phyloP scores from a whole-genome alignment of 2,113 vertebrate genomes.

The Formicarius rufipectus region DNA sequence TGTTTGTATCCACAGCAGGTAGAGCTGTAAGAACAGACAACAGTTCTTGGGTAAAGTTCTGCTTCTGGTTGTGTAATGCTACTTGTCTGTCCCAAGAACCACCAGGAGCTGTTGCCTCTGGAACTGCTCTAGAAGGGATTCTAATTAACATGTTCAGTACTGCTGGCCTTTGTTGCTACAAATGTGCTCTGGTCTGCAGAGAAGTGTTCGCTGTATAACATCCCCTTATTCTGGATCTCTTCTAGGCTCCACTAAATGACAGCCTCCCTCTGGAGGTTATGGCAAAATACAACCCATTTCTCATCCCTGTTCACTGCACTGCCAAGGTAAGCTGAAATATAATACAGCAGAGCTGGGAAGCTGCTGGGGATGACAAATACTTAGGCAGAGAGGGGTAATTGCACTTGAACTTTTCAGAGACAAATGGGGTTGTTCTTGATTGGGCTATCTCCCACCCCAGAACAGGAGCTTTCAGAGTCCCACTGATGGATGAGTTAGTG shows the following conservation, averaged over 20 bases:
- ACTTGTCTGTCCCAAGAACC: not conserved
- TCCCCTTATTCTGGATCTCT: not conserved
- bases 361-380: not conserved
- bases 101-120: not conserved
- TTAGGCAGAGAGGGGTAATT: too few species aligned
- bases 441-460: not conserved
- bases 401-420: too few species aligned
- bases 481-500: not conserved
- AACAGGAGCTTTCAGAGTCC: not conserved
- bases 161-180: not conserved
- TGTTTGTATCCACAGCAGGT: not conserved
- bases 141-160: rapidly evolving
- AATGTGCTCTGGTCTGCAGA: not conserved
- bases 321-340: conserved; percentile 79
- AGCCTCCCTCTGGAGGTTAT: conserved; percentile 70
- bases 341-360: rapidly evolving
- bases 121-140: not conserved
- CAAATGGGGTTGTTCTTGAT: not conserved
- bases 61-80: rapidly evolving
- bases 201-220: not conserved
- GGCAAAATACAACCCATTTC: conserved; percentile 29
- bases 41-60: not conserved
- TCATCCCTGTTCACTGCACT: conserved; percentile 86
- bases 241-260: conserved; percentile 78
- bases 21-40: not conserved